These are phyloP conservation scores for Drosophila kurseongensis DNA, from an alignment of 1,140 invertebrate genomes.

Conservation along the genomic window DNA sequence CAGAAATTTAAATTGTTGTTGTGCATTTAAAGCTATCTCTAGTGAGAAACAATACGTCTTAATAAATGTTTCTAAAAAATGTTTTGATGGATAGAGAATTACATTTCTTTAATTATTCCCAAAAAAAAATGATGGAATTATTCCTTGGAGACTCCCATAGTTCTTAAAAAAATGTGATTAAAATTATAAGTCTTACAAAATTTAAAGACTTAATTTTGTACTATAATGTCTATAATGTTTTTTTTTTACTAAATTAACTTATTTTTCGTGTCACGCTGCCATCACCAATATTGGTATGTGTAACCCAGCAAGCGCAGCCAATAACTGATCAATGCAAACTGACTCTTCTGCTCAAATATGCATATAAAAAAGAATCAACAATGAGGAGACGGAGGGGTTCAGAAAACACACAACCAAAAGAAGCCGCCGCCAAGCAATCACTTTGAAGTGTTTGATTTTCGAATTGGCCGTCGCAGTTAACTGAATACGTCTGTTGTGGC, in stretches of 20 bases:
- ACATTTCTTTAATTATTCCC: too few species aligned
- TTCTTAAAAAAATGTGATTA: too few species aligned
- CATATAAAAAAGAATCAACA: slow-evolving; percentile 40
- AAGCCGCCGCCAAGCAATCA: slow-evolving; percentile 72
- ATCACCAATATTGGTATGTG: slow-evolving; percentile 23
- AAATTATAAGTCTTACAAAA: too few species aligned
- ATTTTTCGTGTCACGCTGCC: slow-evolving; percentile 46
- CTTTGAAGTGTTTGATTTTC: slow-evolving; percentile 82
- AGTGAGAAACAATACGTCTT: too few species aligned
- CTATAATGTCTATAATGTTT: too few species aligned
- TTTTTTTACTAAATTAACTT: too few species aligned
- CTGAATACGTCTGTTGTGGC: slow-evolving; percentile 30
- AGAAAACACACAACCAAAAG: slow-evolving; percentile 59
- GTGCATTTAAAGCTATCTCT: too few species aligned
- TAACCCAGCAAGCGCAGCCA: slow-evolving; percentile 64
- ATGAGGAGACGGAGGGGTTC: slow-evolving; percentile 8
- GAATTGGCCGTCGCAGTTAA: slow-evolving; percentile 73
- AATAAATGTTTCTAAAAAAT: too few species aligned
- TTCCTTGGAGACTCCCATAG: too few species aligned
- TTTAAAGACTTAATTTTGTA: too few species aligned
- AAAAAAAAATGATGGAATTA: too few species aligned
- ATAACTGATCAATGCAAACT: slow-evolving; percentile 76
- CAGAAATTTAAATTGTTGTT: background rate
- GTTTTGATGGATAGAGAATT: too few species aligned
- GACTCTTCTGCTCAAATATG: slow-evolving; percentile 61